Percentiles rank a stretch among this genome's conserved stretches.
These are phyloP conservation scores for Catostomus latipinnis DNA, from an alignment of 2,797 vertebrate species.

Conservation along the genomic window DNA sequence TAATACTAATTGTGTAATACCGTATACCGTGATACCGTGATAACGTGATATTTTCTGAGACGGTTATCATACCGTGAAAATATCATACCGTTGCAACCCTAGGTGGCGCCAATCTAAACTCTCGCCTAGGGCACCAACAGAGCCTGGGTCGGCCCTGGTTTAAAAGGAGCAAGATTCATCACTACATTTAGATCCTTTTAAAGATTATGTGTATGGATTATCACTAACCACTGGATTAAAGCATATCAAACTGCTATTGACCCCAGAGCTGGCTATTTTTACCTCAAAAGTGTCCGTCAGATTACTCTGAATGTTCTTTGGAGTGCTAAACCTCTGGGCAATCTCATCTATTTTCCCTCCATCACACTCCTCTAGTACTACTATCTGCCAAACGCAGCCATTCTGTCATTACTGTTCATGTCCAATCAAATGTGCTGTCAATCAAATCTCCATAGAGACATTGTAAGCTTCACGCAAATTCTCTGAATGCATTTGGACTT, in stretches of 20 bases:
- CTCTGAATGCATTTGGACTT: conserved; percentile 13
- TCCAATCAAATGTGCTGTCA: conserved; percentile 45
- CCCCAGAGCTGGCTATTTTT: conserved; percentile 27
- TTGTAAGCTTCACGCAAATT: conserved; percentile 5
- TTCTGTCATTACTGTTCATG: conserved; percentile 42
- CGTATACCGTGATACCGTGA: too few relatives aligned
- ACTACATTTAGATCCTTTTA: conserved; percentile 24
- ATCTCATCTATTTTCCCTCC: conserved; percentile 30
- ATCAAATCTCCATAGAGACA: conserved; percentile 43
- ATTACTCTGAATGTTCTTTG: conserved; percentile 1
- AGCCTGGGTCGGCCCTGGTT: not conserved
- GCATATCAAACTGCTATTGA: conserved; percentile 31
- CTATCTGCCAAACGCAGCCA: conserved; percentile 19
- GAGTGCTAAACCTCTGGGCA: conserved; percentile 11
- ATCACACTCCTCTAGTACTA: conserved; percentile 14
- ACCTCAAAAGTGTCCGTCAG: conserved; percentile 39
- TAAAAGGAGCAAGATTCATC: not conserved
- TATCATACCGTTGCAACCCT: too few relatives aligned
- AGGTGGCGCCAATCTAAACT: too few relatives aligned
- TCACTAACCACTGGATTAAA: conserved; percentile 17
- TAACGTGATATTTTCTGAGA: too few relatives aligned
- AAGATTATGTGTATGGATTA: not conserved
- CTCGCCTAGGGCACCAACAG: too few relatives aligned
- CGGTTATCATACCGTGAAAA: too few relatives aligned
- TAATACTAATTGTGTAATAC: too few relatives aligned